Evolutionary conservation across 2,888 invertebrate genomes (phyloP), one percentile per base, ranked within the genome.

Genomic region (Zele albiditarsus): DNA sequence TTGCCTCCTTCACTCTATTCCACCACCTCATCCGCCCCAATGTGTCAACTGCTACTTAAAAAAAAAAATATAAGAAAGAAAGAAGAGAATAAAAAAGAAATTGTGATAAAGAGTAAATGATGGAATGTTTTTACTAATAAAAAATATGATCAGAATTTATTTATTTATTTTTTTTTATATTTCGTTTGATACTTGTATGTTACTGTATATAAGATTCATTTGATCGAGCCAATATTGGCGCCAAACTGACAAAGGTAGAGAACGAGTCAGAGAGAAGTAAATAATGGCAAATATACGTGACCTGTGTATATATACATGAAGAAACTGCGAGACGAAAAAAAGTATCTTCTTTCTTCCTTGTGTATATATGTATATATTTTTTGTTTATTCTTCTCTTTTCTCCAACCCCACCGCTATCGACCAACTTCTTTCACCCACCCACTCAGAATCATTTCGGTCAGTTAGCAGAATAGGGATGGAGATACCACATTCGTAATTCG

Each of bases 211-310:
- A 12, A 28, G 62, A 57, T 66, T 74, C 70, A 65, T 74, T 74
- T 70, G 63, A 74, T 74, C 57, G 58, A 53, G 57, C 25, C 70
- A 57, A 65, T 74, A 70, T 74, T 70, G 74, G 70, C 42, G 57
- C 46, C 49, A 68, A 68, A 62, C 25, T 60, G 53, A 20, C 46
- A 62, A 65, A 70, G 38, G 38, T 42, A 65, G 53, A 33, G 16
- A 20, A 31, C 31, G 63, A 70, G 74, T 31, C 65, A 57, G 60
- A 60, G 14, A 16, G 28, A 63, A 74, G 78, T 76, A 78, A 78
- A 78, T 78, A 78, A 78, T 66, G 76, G 71, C 33, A 16, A 62
- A 74, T 70, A 31, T 73, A 76, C 76, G 78, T 78, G 76, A 78
- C 76, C 67, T 76, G 76, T 76, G 20, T 38, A 72, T 78, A 74